Percentiles rank a stretch among this genome's conserved stretches.
These are phyloP conservation scores for Drosophila subpulchrella DNA, from an alignment of 1,140 invertebrate genomes.

Conservation along the genomic window DNA sequence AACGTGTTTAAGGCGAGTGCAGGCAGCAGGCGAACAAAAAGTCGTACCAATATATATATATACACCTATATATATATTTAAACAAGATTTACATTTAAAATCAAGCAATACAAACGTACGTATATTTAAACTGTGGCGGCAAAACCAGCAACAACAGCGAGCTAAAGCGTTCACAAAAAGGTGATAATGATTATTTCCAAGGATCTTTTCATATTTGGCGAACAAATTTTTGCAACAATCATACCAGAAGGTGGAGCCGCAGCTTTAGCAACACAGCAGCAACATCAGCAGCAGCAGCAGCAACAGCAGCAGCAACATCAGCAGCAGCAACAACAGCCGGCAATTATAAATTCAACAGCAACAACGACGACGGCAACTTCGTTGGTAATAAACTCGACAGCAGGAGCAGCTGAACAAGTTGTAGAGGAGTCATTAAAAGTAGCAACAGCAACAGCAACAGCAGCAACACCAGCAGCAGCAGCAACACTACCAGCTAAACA, in stretches of 20 bases:
- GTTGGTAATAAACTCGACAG: slow-evolving; percentile 60
- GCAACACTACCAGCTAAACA: slow-evolving; percentile 63
- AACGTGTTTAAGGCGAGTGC: slow-evolving; percentile 56
- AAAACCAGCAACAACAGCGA: slow-evolving; percentile 28
- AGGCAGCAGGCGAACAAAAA: slow-evolving; percentile 40
- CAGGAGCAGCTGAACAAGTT: slow-evolving; percentile 80
- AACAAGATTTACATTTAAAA: slow-evolving; percentile 61
- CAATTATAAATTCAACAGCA: slow-evolving; percentile 53
- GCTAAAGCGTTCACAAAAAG: slow-evolving; percentile 65
- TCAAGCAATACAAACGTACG: slow-evolving; percentile 10
- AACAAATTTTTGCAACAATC: slow-evolving; percentile 84
- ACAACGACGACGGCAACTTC: slow-evolving; percentile 34
- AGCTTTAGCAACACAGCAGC: slow-evolving; percentile 54
- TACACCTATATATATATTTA: slow-evolving; percentile 18
- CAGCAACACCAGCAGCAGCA: slow-evolving; percentile 28
- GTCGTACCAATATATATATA: slow-evolving; percentile 34
- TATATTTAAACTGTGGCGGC: slow-evolving; percentile 19
- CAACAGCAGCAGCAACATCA: slow-evolving; percentile 32
- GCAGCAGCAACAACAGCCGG: slow-evolving; percentile 41
- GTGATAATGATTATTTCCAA: slow-evolving; percentile 84
- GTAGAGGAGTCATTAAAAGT: slow-evolving; percentile 77
- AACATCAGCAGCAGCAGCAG: slow-evolving; percentile 53
- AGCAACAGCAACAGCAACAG: slow-evolving; percentile 40
- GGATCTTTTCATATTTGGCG: slow-evolving; percentile 84
- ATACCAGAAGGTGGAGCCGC: slow-evolving; percentile 81